phyloP scores from a whole-genome alignment of 2,797 vertebrate species.

The Galagoides demidoff region DNA sequence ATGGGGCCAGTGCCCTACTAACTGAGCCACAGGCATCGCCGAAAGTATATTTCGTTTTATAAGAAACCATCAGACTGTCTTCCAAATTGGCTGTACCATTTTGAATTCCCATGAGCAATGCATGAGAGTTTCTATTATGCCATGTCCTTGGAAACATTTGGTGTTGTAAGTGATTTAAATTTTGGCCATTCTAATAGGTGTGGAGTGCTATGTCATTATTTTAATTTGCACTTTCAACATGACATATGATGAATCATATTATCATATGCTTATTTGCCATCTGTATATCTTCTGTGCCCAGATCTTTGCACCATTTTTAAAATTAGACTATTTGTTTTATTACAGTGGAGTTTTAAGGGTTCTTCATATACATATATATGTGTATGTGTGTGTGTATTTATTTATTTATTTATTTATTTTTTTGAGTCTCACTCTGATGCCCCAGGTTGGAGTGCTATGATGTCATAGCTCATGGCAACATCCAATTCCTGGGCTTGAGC shows the following conservation, averaged over 20 bases:
- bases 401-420: too few relatives aligned
- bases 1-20: too few relatives aligned
- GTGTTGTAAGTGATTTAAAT: not conserved
- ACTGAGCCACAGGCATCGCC: too few relatives aligned
- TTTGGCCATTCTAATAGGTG: not conserved
- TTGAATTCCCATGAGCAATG: not conserved
- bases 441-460: too few relatives aligned
- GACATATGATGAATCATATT: not conserved
- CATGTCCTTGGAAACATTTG: not conserved
- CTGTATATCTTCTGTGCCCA: not conserved
- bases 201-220: not conserved
- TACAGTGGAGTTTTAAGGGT: not conserved
- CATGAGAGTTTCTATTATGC: not conserved
- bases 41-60: not conserved
- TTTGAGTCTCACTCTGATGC: too few relatives aligned
- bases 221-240: not conserved
- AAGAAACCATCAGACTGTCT: not conserved
- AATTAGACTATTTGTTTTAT: not conserved
- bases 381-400: too few relatives aligned
- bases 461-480: too few relatives aligned
- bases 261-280: not conserved
- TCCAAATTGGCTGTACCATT: not conserved
- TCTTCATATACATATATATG: not conserved
- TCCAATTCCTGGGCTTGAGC: too few relatives aligned
- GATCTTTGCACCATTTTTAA: not conserved